These are phyloP conservation scores for Lagria hirta DNA, from an alignment of 2,888 invertebrate genomes.

Conservation along the genomic window DNA sequence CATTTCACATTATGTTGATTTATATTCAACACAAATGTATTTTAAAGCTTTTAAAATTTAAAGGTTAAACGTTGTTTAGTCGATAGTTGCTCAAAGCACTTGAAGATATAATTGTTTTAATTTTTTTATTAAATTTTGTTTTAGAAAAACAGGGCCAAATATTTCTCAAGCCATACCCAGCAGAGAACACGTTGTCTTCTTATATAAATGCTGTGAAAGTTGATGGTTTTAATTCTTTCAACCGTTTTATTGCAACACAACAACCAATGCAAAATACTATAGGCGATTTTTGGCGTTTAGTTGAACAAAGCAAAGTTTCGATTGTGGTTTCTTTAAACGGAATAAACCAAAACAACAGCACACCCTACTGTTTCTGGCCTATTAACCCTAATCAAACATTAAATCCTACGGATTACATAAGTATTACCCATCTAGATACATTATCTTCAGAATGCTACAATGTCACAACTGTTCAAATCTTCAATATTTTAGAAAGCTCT, in stretches of 20 bases:
- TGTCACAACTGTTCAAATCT: no score
- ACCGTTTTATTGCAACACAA: constrained; percentile 54
- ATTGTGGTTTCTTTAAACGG: constrained; percentile 52
- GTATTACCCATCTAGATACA: constrained; percentile 19
- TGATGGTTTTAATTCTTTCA: constrained; percentile 46
- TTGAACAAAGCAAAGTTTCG: constrained; percentile 49
- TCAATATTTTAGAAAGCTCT: no score
- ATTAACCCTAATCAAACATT: constrained; percentile 33
- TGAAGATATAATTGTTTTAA: no score
- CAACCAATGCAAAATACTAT: constrained; percentile 53
- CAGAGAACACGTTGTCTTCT: constrained; percentile 48
- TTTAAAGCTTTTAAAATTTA: no score
- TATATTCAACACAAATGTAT: no score
- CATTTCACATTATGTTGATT: no score
- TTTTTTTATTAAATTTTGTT: constrained; percentile 11
- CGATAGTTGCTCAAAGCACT: no score
- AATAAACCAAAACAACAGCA: constrained; percentile 47
- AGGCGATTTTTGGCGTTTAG: constrained; percentile 56
- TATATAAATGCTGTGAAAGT: constrained; percentile 56
- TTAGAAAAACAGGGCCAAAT: constrained; percentile 45
- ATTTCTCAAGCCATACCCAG: constrained; percentile 48
- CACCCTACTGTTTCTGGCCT: constrained; percentile 41
- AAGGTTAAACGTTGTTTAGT: no score
- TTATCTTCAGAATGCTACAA: constrained; percentile 4
- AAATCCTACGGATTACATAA: constrained; percentile 39